Evolutionary conservation across 2,888 invertebrate genomes (phyloP), one percentile per base, ranked within the genome.

Genomic region (Trachelus troglodyta): DNA sequence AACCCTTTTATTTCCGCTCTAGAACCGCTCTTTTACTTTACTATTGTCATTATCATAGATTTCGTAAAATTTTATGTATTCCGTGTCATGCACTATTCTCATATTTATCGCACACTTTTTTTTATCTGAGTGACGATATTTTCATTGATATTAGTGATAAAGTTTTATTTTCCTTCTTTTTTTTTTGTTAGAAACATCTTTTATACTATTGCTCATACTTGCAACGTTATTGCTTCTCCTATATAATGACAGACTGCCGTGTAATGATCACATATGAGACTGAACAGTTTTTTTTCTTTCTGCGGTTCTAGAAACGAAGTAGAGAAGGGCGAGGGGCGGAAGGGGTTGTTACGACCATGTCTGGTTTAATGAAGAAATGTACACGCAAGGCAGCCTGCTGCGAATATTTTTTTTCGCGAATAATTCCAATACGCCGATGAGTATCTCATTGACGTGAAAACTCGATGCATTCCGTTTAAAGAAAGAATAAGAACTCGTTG

Each of bases 21-120:
- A 77, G 78, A 82, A 23, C 56, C 81, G 77, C 74, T 81, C 79
- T 73, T 81, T 81, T 81, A 82, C 79, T 82, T 82, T 81, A 77
- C 79, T 78, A 79, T 83, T 82, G 82, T 82, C 84, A 78, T 73
- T 79, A 34, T 69, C 68, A 73, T 71, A 69, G 35, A 34, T 75
- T 73, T 37, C 35, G 37, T 75, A 34, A 69, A 23, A 31, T 34
- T 68, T 33, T 40, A 68, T 75, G 15, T 68, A 34, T 34, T 11
- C 40, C 31, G 23, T 31, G 12, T n/a, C n/a, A 68, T 31, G 23
- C 33, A 15, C 23, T 40, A 37, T 31, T 15, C 12, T 40, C 34
- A n/a, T 31, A 34, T 68, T 75, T 15, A 15, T 75, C 68, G 31
- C 34, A 11, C 34, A 75, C 75, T 11, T 30, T 34, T 34, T 40